phyloP scores from a whole-genome alignment of 1,140 invertebrate species.

The Teleogryllus occipitalis region DNA sequence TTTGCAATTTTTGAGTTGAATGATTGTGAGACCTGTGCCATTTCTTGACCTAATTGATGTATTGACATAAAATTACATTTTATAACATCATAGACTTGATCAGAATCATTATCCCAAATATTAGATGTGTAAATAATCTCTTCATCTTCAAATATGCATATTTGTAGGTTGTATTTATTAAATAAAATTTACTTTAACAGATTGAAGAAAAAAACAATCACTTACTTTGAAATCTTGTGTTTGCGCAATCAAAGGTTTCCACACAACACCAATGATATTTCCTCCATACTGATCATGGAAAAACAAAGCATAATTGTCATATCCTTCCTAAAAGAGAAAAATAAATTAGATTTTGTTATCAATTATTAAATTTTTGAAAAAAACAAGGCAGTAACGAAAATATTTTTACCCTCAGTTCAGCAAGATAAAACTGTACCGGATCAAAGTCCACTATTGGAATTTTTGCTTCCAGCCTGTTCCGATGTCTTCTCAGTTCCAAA shows the following conservation, averaged over 20 bases:
- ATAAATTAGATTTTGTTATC: not conserved
- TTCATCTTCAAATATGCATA: too few relatives aligned
- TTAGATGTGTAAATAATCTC: too few relatives aligned
- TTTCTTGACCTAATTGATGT: too few relatives aligned
- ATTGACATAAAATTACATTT: too few relatives aligned
- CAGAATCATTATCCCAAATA: too few relatives aligned
- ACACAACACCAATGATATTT: slow-evolving; percentile 66
- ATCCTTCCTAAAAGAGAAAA: slow-evolving; percentile 51
- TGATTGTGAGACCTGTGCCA: too few relatives aligned
- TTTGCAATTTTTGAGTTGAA: too few relatives aligned
- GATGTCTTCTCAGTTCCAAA: slow-evolving; percentile 25
- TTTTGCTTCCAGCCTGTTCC: slow-evolving; percentile 33
- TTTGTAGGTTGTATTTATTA: too few relatives aligned
- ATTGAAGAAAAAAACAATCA: not conserved
- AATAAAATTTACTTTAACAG: too few relatives aligned
- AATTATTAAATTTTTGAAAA: not conserved
- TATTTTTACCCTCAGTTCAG: slow-evolving; percentile 60
- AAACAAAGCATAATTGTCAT: slow-evolving; percentile 71
- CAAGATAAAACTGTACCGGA: slow-evolving; percentile 61
- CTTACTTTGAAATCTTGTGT: slow-evolving; percentile 61
- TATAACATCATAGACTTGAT: too few relatives aligned
- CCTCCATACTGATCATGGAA: slow-evolving; percentile 84
- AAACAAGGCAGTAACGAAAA: not conserved
- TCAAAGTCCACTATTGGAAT: slow-evolving; percentile 72
- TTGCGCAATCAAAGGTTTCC: slow-evolving; percentile 60